Conservation (phyloP, 2,888 invertebrate species). For the Dioctria linearis region DNA sequence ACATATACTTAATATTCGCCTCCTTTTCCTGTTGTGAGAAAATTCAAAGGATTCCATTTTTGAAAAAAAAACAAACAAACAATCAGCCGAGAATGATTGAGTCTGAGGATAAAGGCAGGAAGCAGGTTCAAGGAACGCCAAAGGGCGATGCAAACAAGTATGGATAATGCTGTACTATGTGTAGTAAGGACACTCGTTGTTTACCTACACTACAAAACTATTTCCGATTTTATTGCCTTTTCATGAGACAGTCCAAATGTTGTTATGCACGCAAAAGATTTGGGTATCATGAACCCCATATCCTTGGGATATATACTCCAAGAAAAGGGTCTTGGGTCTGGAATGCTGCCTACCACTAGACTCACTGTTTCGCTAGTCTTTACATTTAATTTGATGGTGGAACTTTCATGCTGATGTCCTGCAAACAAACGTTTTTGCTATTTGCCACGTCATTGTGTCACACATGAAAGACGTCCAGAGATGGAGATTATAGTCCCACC, state of each 20-base stretch:
- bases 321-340: conserved; percentile 56
- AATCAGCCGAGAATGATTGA: conserved; percentile 46
- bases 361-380: conserved; percentile 40
- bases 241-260: conserved; percentile 55
- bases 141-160: conserved; percentile 45
- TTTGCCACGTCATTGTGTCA: conserved; percentile 59
- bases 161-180: conserved; percentile 41
- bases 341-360: conserved; percentile 50
- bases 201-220: conserved; percentile 57
- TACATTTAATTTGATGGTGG: conserved; percentile 58
- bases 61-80: conserved; percentile 35
- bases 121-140: not conserved
- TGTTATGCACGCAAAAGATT: conserved; percentile 52
- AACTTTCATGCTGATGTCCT: conserved; percentile 57
- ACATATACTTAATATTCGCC: conserved; percentile 10
- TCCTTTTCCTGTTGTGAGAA: conserved; percentile 14
- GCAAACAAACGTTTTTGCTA: conserved; percentile 58
- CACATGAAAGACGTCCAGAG: conserved; percentile 50
- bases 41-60: conserved; percentile 51
- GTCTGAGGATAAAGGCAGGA: conserved; percentile 24
- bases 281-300: conserved; percentile 37
- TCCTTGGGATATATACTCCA: conserved; percentile 15
- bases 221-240: conserved; percentile 59
- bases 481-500: conserved; percentile 29
- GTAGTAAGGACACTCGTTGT: conserved; percentile 48